phyloP scores from a whole-genome alignment of 2,113 vertebrate genomes.

The Pleuronectes platessa region DNA sequence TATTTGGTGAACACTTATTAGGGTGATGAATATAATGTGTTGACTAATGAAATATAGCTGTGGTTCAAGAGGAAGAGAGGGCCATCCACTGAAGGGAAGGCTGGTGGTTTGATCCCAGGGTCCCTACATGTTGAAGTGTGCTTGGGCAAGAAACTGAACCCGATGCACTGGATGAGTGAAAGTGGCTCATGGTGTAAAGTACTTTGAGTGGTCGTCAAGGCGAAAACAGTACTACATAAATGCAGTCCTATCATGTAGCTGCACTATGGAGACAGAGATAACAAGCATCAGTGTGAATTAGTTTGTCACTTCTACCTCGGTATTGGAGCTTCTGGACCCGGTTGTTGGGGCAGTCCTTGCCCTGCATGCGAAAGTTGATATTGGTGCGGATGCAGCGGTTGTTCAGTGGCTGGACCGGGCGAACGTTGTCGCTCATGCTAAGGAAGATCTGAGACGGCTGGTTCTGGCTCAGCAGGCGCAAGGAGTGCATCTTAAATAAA shows the following conservation, averaged over 20 bases:
- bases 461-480: slow-evolving; percentile 98
- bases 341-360: slow-evolving; percentile 99
- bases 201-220: neutral
- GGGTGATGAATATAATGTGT: neutral
- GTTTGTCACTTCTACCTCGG: slow-evolving; percentile 83
- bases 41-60: neutral
- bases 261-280: neutral
- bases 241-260: neutral
- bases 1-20: neutral
- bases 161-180: neutral
- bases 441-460: slow-evolving; percentile 99
- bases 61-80: neutral
- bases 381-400: slow-evolving; percentile 99
- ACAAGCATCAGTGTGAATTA: neutral
- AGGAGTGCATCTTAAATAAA: slow-evolving; percentile 92
- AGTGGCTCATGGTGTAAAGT: neutral
- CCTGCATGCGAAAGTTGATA: slow-evolving; percentile 99
- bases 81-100: neutral
- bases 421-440: slow-evolving; percentile 99
- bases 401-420: slow-evolving; percentile 96
- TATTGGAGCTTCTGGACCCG: slow-evolving; percentile 98
- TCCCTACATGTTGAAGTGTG: neutral
- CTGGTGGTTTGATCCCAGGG: neutral
- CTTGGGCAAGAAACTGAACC: neutral
- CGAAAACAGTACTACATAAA: no score